Base-by-base conservation (phyloP, 2,888 invertebrate genomes). In the Zeuzera pyrina region DNA sequence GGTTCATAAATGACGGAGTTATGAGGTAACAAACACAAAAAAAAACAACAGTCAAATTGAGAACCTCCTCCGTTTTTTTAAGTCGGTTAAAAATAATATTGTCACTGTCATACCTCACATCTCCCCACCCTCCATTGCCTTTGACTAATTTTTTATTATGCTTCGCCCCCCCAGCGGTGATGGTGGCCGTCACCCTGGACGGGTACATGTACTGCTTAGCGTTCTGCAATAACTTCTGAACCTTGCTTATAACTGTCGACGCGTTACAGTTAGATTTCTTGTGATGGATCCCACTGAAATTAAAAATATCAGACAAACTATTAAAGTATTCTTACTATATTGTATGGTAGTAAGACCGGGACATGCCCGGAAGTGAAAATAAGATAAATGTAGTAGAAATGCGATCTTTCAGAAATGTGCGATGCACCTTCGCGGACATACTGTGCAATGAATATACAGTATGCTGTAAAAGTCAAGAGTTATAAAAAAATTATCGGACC, bases 111-210 rank as follows among this genome's bases (percentile, higher is more conserved):
- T 25, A 83, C 84, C 84, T 70, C 7, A 85, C 63, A 60, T 99
- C 99, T 4, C 97, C 97, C 98, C 99, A 99, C 1, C 98, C 98
- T 0, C 98, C 99, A 60, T 99, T 99, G 0, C 94, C 95, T 64
- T 94, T 95, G 5, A 90, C 86, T 2, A 94, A 72, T 52, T 91
- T 91, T 46, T 81, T 81, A 66, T 98, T 98, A 14, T 94, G 94
- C 64, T 95, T 95, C 2, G 92, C 88, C 4, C 94, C 85, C 46
- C 94, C 92, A 1, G 89, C 87, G 46, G 91, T 92, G 45, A 92
- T 89, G 1, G 89, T 86, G 4, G 90, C 85, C 7, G 88, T 88
- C 32, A 93, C 79, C 34, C 90, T 85, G 21, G 85, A 81, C 0
- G 94, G 93, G 61, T 87, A 94, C 43, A 94, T 73, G 64, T 91